Conservation (phyloP, 2,888 invertebrate genomes). For the Amphimallon solstitiale region DNA sequence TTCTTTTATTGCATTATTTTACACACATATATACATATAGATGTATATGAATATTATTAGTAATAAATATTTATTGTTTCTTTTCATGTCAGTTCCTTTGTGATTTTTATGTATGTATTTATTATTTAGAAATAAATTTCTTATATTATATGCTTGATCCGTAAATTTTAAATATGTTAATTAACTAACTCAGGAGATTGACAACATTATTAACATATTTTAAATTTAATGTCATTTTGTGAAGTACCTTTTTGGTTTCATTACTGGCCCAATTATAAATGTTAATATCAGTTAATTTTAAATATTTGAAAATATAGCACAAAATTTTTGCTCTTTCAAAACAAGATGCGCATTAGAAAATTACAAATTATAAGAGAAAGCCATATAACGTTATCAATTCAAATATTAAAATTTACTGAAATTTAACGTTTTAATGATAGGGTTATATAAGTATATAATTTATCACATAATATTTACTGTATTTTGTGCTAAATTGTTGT, state of each 20-base stretch:
- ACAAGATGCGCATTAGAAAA: too few relatives aligned
- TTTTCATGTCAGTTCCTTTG: not conserved
- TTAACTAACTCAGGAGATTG: constrained; percentile 49
- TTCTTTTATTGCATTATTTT: constrained; percentile 40
- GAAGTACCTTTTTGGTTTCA: too few relatives aligned
- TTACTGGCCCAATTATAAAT: too few relatives aligned
- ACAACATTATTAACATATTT: constrained; percentile 46
- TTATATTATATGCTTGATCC: not conserved
- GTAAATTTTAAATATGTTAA: constrained; percentile 44
- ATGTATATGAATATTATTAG: constrained; percentile 11
- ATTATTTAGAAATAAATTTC: not conserved
- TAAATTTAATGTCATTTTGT: constrained; percentile 31
- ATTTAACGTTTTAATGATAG: too few relatives aligned
- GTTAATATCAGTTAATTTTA: too few relatives aligned
- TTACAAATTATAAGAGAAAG: too few relatives aligned
- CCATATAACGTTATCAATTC: too few relatives aligned
- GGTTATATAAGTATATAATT: not conserved
- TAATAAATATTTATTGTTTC: constrained; percentile 9
- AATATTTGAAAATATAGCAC: too few relatives aligned
- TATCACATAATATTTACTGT: constrained; percentile 6
- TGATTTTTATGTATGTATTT: constrained; percentile 15
- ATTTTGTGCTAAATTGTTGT: constrained; percentile 11
- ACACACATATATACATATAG: constrained; percentile 39
- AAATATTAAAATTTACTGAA: too few relatives aligned
- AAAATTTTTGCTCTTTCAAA: too few relatives aligned